These are phyloP conservation scores for Bos javanicus DNA, from an alignment of 2,113 vertebrate species.

Conservation along the genomic window DNA sequence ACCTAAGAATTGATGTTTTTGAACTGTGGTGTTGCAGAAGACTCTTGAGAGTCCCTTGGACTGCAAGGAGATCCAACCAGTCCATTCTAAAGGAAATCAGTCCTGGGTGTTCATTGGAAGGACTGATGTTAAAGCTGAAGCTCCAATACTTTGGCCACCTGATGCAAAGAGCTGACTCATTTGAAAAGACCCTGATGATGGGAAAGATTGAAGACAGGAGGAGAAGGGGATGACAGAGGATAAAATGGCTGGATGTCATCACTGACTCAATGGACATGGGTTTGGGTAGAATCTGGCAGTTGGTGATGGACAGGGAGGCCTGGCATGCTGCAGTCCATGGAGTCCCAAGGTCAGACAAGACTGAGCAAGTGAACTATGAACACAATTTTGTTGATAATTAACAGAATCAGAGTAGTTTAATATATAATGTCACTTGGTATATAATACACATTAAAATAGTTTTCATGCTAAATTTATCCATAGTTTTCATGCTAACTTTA, in stretches of 20 bases:
- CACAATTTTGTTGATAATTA: slow-evolving; percentile 30
- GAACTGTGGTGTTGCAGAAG: background rate
- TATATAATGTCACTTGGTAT: background rate
- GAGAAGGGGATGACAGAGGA: background rate
- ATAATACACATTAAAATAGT: slow-evolving; percentile 18
- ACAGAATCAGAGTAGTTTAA: slow-evolving; percentile 1
- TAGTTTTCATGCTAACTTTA: background rate
- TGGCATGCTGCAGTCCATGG: background rate
- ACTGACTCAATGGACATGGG: background rate
- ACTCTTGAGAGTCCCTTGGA: background rate
- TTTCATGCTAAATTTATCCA: background rate
- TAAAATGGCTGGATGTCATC: background rate
- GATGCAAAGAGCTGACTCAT: background rate
- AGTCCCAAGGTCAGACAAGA: accelerated
- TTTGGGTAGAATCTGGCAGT: background rate
- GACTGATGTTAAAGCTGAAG: background rate
- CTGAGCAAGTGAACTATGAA: background rate
- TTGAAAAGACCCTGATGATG: background rate
- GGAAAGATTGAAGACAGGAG: background rate
- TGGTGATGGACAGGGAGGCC: background rate
- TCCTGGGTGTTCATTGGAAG: background rate
- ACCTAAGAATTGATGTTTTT: background rate
- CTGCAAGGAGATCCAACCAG: background rate
- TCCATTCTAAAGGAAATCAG: background rate
- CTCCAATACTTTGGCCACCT: background rate